Conservation (phyloP, 2,888 invertebrate genomes). For the Microdon myrmicae region DNA sequence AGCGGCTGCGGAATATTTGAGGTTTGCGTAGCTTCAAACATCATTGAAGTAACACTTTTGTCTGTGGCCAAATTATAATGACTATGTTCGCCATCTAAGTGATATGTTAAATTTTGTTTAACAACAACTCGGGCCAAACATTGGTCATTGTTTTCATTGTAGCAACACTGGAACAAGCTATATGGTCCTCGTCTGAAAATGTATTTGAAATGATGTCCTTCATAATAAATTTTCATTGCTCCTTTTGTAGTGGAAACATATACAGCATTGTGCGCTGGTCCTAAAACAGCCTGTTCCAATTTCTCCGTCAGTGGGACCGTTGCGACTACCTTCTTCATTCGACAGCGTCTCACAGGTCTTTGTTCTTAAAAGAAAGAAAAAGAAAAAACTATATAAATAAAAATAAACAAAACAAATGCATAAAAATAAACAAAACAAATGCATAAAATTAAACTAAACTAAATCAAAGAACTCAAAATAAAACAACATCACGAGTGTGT, state of each 20-base stretch:
- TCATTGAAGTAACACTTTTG: constrained; percentile 61
- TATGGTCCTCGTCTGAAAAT: constrained; percentile 62
- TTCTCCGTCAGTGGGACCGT: not conserved
- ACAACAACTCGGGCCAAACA: constrained; percentile 62
- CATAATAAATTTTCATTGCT: constrained; percentile 63
- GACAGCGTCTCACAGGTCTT: no score
- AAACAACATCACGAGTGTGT: no score
- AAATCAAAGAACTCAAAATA: no score
- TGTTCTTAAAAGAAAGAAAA: no score
- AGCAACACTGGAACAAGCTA: constrained; percentile 64
- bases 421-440: no score
- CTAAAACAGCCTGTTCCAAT: constrained; percentile 8
- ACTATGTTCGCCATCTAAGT: constrained; percentile 61
- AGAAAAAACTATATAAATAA: no score
- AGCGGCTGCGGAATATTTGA: not conserved
- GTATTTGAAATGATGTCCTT: constrained; percentile 63
- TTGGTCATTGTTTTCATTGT: constrained; percentile 62
- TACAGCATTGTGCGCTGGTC: constrained; percentile 51
- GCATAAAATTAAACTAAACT: no score
- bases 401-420: no score
- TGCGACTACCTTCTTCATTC: not conserved
- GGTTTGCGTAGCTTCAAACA: constrained; percentile 56
- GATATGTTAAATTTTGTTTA: constrained; percentile 62
- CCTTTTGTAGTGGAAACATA: constrained; percentile 65
- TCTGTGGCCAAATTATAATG: constrained; percentile 64